Base-by-base conservation (phyloP, 2,113 vertebrate genomes). In the Leiothrix lutea region DNA sequence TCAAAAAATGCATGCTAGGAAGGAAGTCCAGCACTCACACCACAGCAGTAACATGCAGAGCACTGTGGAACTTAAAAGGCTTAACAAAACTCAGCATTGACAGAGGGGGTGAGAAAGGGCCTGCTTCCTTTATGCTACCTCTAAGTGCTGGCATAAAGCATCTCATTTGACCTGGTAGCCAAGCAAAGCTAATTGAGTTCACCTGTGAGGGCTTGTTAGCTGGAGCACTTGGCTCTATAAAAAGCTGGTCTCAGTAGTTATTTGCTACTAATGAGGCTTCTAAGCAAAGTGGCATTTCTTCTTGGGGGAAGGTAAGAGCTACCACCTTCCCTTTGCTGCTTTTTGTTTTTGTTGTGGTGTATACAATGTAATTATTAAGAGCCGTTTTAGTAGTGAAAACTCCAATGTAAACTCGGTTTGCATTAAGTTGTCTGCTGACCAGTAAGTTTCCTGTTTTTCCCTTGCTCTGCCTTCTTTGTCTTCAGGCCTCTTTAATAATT, bases 201-300 rank as follows among this genome's bases (percentile, higher is more conserved):
- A 96, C 2, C 60, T 88, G 88, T 56, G 64, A 79, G 67, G 48
- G 44, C 90, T 93, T 0, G 0, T 84, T 89, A 84, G 48, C 33
- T 78, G 15, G 8, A 44, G 29, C 33, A 33, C 16, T 18, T 51
- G 26, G 26, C 72, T 82, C 79, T 70, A 69, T 29, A 88, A 90
- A 88, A 65, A 25, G 61, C 50, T 15, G 9, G 11, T 72, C 28
- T 48, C 23, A 13, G 61, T 0, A 1, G 15, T 15, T 6, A 4
- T 2, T 7, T 29, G 5, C 2, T 51, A 5, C 4, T 9, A 2
- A 25, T 5, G 6, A 62, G 33, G 45, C 15, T 61, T 45, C 20
- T 5, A 6, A 18, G 29, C 1, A 22, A 60, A 45, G 33, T 7
- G 26, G 6, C 0, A 0, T 12, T 40, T n/a, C 18, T 64, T 35